These are phyloP conservation scores for Drosophila quadrilineata DNA, from an alignment of 1,140 invertebrate genomes.

Conservation along the genomic window DNA sequence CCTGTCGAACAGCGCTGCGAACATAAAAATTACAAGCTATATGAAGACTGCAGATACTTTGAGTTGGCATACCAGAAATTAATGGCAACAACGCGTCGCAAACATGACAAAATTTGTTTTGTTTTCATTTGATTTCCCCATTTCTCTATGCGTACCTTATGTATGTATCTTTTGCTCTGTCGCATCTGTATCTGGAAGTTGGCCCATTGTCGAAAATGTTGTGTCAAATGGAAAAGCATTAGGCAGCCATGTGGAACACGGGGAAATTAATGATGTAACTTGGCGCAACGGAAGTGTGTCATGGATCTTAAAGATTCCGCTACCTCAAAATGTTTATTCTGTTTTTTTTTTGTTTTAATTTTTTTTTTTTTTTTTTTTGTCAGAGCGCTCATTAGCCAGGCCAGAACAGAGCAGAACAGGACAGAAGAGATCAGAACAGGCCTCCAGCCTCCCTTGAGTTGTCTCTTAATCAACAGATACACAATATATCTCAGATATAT, in stretches of 20 bases:
- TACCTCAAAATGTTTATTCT: conserved; percentile 25
- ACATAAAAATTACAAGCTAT: conserved; percentile 75
- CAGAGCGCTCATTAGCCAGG: conserved; percentile 51
- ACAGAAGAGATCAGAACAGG: conserved; percentile 19
- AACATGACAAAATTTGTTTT: conserved; percentile 72
- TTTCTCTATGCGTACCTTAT: not conserved
- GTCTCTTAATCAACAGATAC: conserved; percentile 51
- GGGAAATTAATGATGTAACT: conserved; percentile 79
- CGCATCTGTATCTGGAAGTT: conserved; percentile 17
- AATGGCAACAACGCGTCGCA: conserved; percentile 68
- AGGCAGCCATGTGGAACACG: conserved; percentile 48
- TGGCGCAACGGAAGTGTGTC: conserved; percentile 63
- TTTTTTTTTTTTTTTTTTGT: no score
- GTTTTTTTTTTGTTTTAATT: no score
- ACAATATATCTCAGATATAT: conserved; percentile 24
- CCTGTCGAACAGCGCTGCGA: conserved; percentile 56
- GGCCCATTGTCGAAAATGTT: conserved; percentile 56
- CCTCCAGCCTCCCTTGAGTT: not conserved
- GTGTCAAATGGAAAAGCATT: conserved; percentile 54
- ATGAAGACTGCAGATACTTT: conserved; percentile 47
- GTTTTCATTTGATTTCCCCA: conserved; percentile 16
- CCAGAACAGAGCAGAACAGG: conserved; percentile 17
- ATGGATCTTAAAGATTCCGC: conserved; percentile 52
- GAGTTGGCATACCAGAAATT: conserved; percentile 42
- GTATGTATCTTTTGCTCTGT: not conserved